Percentiles rank a stretch among this genome's conserved stretches.
Evolutionary conservation across 1,140 invertebrate species (phyloP).

Genomic region (Meloidogyne hapla): DNA sequence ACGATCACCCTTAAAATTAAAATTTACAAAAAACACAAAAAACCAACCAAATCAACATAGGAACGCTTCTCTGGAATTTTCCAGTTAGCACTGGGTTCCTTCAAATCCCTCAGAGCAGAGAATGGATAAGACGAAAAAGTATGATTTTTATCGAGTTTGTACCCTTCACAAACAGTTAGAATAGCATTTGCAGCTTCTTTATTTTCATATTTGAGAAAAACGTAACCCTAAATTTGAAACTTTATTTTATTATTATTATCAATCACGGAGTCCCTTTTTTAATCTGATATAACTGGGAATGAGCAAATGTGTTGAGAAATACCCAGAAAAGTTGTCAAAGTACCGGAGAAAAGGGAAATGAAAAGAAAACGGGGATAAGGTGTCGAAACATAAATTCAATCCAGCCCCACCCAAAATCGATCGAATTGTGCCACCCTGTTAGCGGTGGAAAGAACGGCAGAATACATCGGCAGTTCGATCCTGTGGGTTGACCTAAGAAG

Average conservation of each 20-base stretch:
- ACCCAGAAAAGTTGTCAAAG: no score
- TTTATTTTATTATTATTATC: constrained; percentile 17
- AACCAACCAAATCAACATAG: constrained; percentile 71
- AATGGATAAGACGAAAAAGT: constrained; percentile 92
- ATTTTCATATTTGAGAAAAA: constrained; percentile 51
- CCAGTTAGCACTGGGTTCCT: constrained; percentile 84
- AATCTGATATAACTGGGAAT: no score
- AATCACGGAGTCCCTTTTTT: no score
- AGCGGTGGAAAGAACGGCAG: no score
- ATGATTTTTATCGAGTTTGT: constrained; percentile 92
- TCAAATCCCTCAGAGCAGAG: constrained; percentile 88
- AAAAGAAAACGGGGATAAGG: no score
- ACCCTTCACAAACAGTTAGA: constrained; percentile 81
- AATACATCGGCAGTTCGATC: no score
- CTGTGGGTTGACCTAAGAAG: no score
- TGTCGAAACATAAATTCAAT: no score
- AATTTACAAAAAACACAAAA: constrained; percentile 19
- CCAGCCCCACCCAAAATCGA: no score
- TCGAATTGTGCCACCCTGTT: no score
- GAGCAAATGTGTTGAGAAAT: no score
- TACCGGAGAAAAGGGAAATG: no score
- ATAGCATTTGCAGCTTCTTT: constrained; percentile 46
- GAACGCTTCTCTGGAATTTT: constrained; percentile 80
- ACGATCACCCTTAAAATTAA: constrained; percentile 75
- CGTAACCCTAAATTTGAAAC: constrained; percentile 49